Percentiles rank a stretch among this genome's conserved stretches.
These are phyloP conservation scores for Engraulis encrasicolus DNA, from an alignment of 2,113 vertebrate species.

Conservation along the genomic window DNA sequence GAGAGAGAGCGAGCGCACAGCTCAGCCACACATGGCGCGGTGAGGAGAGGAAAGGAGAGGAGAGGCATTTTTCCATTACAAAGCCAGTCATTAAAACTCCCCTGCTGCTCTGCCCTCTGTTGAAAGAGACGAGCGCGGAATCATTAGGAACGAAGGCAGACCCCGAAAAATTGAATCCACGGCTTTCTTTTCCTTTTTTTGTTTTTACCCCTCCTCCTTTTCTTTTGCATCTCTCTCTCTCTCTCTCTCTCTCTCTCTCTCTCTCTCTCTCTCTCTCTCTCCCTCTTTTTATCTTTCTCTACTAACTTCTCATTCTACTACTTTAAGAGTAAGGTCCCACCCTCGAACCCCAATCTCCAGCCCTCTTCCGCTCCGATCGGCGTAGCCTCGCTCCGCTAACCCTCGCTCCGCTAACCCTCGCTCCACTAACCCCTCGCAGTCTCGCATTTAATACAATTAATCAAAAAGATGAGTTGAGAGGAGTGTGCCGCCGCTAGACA, in stretches of 20 bases:
- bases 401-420: not conserved
- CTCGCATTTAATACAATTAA: not conserved
- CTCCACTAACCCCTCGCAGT: not conserved
- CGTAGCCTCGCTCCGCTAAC: not conserved
- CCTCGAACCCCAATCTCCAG: not conserved
- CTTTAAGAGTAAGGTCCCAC: not conserved
- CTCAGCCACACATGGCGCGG: conserved; percentile 60
- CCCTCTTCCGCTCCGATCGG: conserved; percentile 44
- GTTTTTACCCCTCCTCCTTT: not conserved
- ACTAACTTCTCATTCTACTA: not conserved
- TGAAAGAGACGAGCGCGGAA: conserved; percentile 68
- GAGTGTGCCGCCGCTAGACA: not conserved
- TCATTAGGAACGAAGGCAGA: conserved; percentile 69
- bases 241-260: not conserved
- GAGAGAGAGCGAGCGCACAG: no score
- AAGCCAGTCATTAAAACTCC: conserved; percentile 76
- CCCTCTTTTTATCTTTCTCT: conserved; percentile 29
- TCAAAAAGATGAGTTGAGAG: not conserved
- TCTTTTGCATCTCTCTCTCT: not conserved
- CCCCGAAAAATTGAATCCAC: conserved; percentile 62
- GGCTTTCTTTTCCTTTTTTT: conserved; percentile 45
- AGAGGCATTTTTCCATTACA: conserved; percentile 74
- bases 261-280: not conserved
- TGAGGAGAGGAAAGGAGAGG: no score
- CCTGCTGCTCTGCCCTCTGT: conserved; percentile 68